Conservation (phyloP, 2,113 vertebrate genomes). For the Silurus glanis region DNA sequence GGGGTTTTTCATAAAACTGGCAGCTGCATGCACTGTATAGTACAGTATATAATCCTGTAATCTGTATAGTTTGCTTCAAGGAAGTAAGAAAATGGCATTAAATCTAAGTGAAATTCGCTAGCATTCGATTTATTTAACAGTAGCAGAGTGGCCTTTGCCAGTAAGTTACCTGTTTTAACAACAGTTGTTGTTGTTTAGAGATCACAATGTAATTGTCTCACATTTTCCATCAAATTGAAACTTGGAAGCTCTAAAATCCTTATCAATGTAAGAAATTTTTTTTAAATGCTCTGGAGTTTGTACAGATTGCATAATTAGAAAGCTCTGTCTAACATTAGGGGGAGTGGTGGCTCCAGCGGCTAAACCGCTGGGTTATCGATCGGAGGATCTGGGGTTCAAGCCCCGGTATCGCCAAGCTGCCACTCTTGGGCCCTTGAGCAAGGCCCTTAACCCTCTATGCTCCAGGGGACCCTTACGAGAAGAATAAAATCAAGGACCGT, state of each 20-base stretch:
- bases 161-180: background rate
- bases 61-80: background rate
- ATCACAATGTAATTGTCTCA: background rate
- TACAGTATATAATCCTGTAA: no score
- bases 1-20: background rate
- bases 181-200: background rate
- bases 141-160: background rate
- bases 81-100: background rate
- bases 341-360: no score
- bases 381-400: no score
- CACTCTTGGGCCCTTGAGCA: no score
- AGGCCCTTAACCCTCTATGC: no score
- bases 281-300: background rate
- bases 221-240: background rate
- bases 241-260: background rate
- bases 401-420: no score
- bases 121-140: background rate
- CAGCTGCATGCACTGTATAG: background rate
- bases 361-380: no score
- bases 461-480: no score
- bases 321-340: background rate
- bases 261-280: background rate
- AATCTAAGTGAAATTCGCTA: background rate
- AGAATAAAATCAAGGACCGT: no score
- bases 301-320: background rate